Base-by-base conservation (phyloP, 2,797 vertebrate species). In the Coilia nasus region DNA sequence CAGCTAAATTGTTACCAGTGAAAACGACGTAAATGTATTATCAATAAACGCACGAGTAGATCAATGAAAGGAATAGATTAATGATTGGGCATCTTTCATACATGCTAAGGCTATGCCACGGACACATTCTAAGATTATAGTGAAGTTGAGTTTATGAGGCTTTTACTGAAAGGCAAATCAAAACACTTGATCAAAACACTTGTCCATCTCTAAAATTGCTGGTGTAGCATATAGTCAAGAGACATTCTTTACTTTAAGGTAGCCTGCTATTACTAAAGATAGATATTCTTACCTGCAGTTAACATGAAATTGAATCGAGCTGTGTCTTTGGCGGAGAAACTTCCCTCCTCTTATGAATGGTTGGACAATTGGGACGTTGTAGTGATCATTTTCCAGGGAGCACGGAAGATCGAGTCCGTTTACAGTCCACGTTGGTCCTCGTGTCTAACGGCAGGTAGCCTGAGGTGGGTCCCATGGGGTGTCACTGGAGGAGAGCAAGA, bases 341-440 rank as follows among this genome's bases (percentile, higher is more conserved):
- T 75, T 75, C 67, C 67, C 28, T 75, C 12, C 62, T 75, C 28
- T 75, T 75, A 75, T 28, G 67, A 35, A 17, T 35, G 67, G 67
- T 28, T 71, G 64, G 31, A 19, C 67, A 15, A 17, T 75, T 75
- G 28, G 67, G 14, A 75, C 67, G 28, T 75, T 35, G 67, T 35
- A 75, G 67, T 75, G 67, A 31, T 75, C 67, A 75, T 71, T 71
- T 75, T 75, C 25, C 28, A 35, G 28, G 67, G 67, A 75, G 67
- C 25, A 35, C 67, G 15, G 67, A 35, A 75, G 67, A 35, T 75
- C 67, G 0, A 15, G 28, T 75, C 67, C 67, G 67, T 75, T 75
- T 75, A 15, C 67, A 75, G 67, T 75, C 25, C 28, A 75, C 14
- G 4, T 4, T 10, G 67, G 67, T 75, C 67, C 67, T 28, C 15